Conservation (phyloP, 2,797 vertebrate species). For the Scolopax rusticola region DNA sequence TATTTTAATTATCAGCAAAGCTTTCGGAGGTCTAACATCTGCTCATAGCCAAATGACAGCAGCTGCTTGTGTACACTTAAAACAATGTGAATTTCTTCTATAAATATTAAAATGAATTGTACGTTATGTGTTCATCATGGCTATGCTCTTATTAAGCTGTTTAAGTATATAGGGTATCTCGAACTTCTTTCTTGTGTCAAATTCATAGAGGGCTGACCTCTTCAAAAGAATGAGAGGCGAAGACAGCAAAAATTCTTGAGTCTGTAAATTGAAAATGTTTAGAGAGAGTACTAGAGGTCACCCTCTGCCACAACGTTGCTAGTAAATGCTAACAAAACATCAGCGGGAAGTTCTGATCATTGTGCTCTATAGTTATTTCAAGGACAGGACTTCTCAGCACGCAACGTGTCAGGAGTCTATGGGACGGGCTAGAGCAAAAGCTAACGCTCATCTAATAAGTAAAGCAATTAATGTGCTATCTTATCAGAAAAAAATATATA, state of each 20-base stretch:
- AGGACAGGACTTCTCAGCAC: slow-evolving; percentile 51
- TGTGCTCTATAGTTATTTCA: slow-evolving; percentile 15
- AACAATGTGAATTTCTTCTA: slow-evolving; percentile 75
- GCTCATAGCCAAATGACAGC: slow-evolving; percentile 80
- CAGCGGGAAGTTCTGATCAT: slow-evolving; percentile 29
- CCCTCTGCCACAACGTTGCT: slow-evolving; percentile 54
- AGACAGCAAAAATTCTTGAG: slow-evolving; percentile 62
- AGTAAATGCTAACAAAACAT: slow-evolving; percentile 54
- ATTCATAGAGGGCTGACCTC: slow-evolving; percentile 65
- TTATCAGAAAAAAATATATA: background rate
- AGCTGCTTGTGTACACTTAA: slow-evolving; percentile 79
- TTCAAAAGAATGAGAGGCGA: slow-evolving; percentile 69
- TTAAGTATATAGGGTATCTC: slow-evolving; percentile 47
- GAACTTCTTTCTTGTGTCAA: slow-evolving; percentile 53
- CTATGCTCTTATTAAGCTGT: slow-evolving; percentile 19
- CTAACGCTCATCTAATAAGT: background rate
- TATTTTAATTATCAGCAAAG: slow-evolving; percentile 86
- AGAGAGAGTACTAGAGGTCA: slow-evolving; percentile 69
- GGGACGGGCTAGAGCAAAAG: background rate
- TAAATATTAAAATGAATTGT: slow-evolving; percentile 70
- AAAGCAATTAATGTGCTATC: slow-evolving; percentile 3
- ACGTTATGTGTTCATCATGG: slow-evolving; percentile 25
- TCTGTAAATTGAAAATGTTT: slow-evolving; percentile 75
- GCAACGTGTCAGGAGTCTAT: background rate
- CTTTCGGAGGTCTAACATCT: slow-evolving; percentile 85